Percentiles rank a stretch among this genome's conserved stretches.
phyloP scores from a whole-genome alignment of 2,113 vertebrate species.

The Baryphthengus martii region DNA sequence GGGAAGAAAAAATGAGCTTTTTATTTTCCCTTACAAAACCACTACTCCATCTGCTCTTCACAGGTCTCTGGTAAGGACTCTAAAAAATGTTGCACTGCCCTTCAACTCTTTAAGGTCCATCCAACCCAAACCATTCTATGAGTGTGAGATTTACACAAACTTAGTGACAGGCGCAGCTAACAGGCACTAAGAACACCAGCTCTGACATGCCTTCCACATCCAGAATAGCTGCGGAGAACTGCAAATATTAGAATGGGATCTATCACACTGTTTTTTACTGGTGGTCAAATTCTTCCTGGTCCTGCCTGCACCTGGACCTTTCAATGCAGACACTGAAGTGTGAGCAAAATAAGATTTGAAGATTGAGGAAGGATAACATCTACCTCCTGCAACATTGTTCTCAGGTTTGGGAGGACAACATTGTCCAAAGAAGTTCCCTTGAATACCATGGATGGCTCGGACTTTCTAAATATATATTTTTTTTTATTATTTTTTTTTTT shows the following conservation, averaged over 20 bases:
- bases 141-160: background rate
- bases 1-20: background rate
- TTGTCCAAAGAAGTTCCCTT: background rate
- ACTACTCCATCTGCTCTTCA: background rate
- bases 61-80: too few species aligned
- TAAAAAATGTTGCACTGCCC: too few species aligned
- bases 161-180: background rate
- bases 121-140: too few species aligned
- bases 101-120: background rate
- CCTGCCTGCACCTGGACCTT: background rate
- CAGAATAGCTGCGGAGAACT: background rate
- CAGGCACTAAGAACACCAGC: background rate
- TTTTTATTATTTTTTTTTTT: too few species aligned
- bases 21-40: background rate
- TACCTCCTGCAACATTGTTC: background rate
- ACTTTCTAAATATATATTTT: background rate
- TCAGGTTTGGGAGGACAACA: background rate
- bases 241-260: background rate
- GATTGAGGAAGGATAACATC: background rate
- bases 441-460: background rate
- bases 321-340: background rate
- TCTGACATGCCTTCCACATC: background rate
- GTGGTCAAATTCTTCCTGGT: background rate
- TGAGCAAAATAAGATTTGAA: background rate
- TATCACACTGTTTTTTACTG: background rate